Evolutionary conservation across 2,113 vertebrate genomes (phyloP), one percentile per base, ranked within the genome.

Genomic region (Lota lota): DNA sequence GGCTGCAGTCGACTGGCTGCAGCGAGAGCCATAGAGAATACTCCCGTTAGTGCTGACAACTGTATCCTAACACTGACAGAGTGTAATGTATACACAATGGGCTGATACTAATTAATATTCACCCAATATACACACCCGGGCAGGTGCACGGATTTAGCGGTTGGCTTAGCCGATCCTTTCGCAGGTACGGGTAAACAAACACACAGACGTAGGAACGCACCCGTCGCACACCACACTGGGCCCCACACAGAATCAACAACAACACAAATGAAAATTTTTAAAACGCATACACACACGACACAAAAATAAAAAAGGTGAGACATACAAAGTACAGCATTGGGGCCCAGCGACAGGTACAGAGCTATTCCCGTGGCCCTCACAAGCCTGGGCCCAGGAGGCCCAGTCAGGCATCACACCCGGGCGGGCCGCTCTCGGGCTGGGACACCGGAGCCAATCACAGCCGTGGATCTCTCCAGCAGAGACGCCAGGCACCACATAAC

Each of bases 51-150:
- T 80, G 85, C 85, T 81, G 84, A 88, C 85, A 88, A 93, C 90
- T 87, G 91, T 92, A 92, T 93, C 90, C 76, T 84, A 86, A 90
- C 77, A 79, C 88, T 88, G 81, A 68, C 88, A 83, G 79, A 79
- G 78, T 79, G 89, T 85, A 80, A 77, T 81, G 83, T 83, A 85
- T 79, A 80, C 82, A 87, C 84, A 74, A 77, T 7, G 64, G 78
- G 69, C 79, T 22, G 73, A 85, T 80, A 63, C 82, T 88, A 87
- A 92, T 92, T 90, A 89, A 91, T 93, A 92, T 89, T 87, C 86
- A 68, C 68, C 64, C 75, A 87, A 90, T 89, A 80, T 67, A 64
- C 62, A 72, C 75, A 78, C 60, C 72, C 66, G 86, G 60, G 61
- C 83, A 87, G 82, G 89, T 88, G 88, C 71, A 79, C 47, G 81